Conservation (phyloP, 2,113 vertebrate genomes). For the Cryptomyrus ogoouensis region DNA sequence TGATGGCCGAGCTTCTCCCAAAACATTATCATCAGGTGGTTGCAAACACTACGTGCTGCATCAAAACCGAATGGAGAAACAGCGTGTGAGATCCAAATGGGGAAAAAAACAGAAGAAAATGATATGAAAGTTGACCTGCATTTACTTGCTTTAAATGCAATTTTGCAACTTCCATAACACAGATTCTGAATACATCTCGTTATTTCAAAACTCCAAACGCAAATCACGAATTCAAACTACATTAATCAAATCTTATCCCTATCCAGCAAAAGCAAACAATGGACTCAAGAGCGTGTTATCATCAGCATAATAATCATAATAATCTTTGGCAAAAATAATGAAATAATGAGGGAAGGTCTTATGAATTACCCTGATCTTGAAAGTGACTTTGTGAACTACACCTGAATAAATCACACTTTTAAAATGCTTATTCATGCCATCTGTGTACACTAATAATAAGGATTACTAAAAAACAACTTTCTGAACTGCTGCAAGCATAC, state of each 20-base stretch:
- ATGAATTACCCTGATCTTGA: not conserved
- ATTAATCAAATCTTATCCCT: not conserved
- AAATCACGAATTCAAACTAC: not conserved
- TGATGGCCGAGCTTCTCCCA: not conserved
- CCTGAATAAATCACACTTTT: not conserved
- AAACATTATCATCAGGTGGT: not conserved
- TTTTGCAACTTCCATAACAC: not conserved
- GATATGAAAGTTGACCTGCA: not conserved
- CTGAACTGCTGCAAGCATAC: not conserved
- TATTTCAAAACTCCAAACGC: not conserved
- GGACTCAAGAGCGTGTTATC: not conserved
- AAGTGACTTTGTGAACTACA: constrained; percentile 2
- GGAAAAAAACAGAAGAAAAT: not conserved
- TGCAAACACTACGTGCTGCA: not conserved
- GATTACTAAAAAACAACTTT: not conserved
- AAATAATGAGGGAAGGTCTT: not conserved
- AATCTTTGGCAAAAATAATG: not conserved
- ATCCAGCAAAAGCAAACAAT: not conserved
- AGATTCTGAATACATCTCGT: not conserved
- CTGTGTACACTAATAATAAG: not conserved
- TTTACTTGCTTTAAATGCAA: not conserved
- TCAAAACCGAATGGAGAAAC: not conserved
- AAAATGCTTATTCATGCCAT: not conserved
- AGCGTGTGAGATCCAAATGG: not conserved
- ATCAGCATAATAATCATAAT: not conserved